These are phyloP conservation scores for Mesocentrotus franciscanus DNA, from an alignment of 53 echinoderm and acorn worm genomes.

Conservation along the genomic window DNA sequence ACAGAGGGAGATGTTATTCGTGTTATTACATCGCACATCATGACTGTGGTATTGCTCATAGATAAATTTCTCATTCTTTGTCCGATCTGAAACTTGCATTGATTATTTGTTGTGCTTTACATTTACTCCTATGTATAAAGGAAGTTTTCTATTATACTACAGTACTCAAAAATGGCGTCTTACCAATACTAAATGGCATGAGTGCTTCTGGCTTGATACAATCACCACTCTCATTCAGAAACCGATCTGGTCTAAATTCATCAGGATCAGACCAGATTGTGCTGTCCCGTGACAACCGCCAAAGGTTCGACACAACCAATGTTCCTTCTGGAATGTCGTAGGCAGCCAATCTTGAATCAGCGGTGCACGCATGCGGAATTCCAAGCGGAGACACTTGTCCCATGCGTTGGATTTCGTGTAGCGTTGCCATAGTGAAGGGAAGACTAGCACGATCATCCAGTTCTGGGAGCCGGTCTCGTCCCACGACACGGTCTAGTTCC, in stretches of 20 bases:
- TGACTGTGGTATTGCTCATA: no score
- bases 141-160: neutral
- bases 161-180: neutral
- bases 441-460: conserved; percentile 67
- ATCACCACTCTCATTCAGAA: conserved; percentile 72
- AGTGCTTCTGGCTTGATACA: conserved; percentile 71
- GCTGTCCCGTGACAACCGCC: conserved; percentile 72
- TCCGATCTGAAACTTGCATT: neutral
- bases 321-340: conserved; percentile 73
- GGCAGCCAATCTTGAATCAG: conserved; percentile 65
- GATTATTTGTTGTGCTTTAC: no score
- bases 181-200: conserved; percentile 84
- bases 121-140: neutral
- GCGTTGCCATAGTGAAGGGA: conserved; percentile 76
- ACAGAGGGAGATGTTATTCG: no score
- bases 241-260: conserved; percentile 80
- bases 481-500: conserved; percentile 76
- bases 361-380: conserved; percentile 73
- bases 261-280: conserved; percentile 70
- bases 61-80: neutral
- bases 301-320: conserved; percentile 75
- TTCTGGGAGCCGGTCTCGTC: conserved; percentile 71
- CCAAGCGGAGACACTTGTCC: conserved; percentile 70
- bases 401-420: conserved; percentile 75
- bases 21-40: no score